These are phyloP conservation scores for Coracias cyanogaster DNA, from an alignment of 2,797 vertebrate genomes.

Conservation along the genomic window DNA sequence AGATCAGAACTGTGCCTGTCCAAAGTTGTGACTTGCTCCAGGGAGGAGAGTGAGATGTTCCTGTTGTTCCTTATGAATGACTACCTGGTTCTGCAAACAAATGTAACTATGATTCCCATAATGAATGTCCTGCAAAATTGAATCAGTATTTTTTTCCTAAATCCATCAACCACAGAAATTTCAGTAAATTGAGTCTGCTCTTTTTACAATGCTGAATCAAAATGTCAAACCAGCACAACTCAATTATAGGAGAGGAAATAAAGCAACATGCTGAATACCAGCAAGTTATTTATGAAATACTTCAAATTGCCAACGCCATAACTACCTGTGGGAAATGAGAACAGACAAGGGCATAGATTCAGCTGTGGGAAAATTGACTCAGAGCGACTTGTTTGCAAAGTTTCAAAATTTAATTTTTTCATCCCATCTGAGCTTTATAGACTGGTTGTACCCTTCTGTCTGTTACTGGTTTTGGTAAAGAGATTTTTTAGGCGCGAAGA, in stretches of 20 bases:
- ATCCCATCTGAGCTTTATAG: background rate
- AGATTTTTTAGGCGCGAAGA: background rate
- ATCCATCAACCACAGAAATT: slow-evolving; percentile 13
- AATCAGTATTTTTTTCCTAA: slow-evolving; percentile 1
- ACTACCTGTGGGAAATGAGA: slow-evolving; percentile 28
- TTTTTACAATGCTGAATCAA: slow-evolving; percentile 9
- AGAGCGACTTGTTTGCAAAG: background rate
- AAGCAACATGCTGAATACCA: slow-evolving; percentile 30
- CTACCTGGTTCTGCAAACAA: background rate
- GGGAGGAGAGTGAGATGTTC: background rate
- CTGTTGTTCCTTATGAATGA: background rate
- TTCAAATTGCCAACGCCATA: slow-evolving; percentile 7
- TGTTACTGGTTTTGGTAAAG: background rate
- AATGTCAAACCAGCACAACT: slow-evolving; percentile 40
- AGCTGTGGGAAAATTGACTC: slow-evolving; percentile 2
- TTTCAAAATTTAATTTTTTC: background rate
- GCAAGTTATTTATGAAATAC: slow-evolving; percentile 20
- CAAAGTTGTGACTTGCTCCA: background rate
- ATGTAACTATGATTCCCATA: background rate
- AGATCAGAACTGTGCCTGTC: background rate
- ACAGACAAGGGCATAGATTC: background rate
- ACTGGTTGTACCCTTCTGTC: background rate
- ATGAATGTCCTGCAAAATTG: background rate
- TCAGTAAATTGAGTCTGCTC: slow-evolving; percentile 39
- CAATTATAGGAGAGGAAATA: slow-evolving; percentile 48